These are phyloP conservation scores for Lycopodina hypogea DNA, from an alignment of 37 sponge, comb jelly and placozoan species.

Conservation along the genomic window DNA sequence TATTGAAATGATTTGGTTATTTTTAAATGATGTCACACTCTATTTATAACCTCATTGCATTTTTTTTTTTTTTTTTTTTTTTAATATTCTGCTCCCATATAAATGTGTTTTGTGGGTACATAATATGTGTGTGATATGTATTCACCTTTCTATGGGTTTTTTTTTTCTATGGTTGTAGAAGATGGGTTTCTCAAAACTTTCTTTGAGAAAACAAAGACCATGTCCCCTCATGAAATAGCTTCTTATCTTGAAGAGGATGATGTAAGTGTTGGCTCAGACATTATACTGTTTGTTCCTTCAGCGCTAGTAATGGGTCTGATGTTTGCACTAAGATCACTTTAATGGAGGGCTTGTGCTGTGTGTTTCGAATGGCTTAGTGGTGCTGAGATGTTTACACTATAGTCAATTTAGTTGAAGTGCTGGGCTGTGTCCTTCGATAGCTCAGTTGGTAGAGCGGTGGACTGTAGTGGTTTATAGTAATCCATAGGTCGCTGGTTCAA, in stretches of 20 bases:
- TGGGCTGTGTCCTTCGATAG: conserved; percentile 54
- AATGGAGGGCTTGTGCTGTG: too few relatives aligned
- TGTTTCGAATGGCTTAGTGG: too few relatives aligned
- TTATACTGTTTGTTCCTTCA: not conserved
- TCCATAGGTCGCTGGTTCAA: conserved; percentile 95
- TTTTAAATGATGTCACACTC: too few relatives aligned
- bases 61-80: too few relatives aligned
- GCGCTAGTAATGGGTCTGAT: not conserved
- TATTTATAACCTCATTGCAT: too few relatives aligned
- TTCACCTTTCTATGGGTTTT: not conserved
- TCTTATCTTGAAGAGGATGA: conserved; percentile 69
- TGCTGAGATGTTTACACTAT: too few relatives aligned
- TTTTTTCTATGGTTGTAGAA: conserved; percentile 19
- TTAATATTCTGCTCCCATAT: too few relatives aligned
- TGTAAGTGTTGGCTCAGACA: conserved; percentile 43
- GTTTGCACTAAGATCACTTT: not conserved
- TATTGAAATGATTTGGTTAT: too few relatives aligned
- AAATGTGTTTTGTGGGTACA: too few relatives aligned
- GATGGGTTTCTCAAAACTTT: conserved; percentile 82
- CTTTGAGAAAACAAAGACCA: conserved; percentile 66
- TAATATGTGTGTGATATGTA: too few relatives aligned
- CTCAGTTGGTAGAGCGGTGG: conserved; percentile 87
- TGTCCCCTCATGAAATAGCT: conserved; percentile 76
- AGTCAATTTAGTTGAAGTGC: not conserved
- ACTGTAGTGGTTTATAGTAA: conserved; percentile 63